A percentile compares a stretch with the other conserved stretches of the same genome.
Evolutionary conservation across 2,113 vertebrate species (phyloP).

Genomic region (Brachyhypopomus occidentalis): DNA sequence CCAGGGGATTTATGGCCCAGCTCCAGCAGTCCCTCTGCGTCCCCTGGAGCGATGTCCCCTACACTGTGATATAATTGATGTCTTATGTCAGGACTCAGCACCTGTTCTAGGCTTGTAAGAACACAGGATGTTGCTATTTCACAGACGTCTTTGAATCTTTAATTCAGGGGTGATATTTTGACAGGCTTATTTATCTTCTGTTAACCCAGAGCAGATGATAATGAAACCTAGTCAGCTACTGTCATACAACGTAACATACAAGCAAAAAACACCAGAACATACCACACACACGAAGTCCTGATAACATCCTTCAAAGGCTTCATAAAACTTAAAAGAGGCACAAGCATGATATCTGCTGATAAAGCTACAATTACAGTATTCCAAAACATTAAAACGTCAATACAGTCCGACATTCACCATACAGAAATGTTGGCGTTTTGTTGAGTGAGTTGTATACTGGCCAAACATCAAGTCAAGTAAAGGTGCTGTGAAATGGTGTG

Average conservation of each 20-base stretch:
- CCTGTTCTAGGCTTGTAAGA: constrained; percentile 7
- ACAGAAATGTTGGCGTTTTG: too few relatives aligned
- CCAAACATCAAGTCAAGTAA: too few relatives aligned
- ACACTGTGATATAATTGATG: constrained; percentile 35
- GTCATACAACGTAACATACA: neutral
- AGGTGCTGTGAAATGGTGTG: too few relatives aligned
- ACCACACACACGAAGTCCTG: neutral
- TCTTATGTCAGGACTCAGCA: constrained; percentile 29
- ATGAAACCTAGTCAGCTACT: neutral
- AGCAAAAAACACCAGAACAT: constrained; percentile 10
- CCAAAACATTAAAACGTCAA: too few relatives aligned
- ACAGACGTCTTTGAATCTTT: constrained; percentile 22
- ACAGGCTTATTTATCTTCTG: constrained; percentile 11
- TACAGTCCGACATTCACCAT: too few relatives aligned
- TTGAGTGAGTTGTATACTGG: too few relatives aligned
- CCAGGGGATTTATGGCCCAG: neutral
- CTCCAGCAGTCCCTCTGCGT: neutral
- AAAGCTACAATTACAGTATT: too few relatives aligned
- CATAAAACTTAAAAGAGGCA: too few relatives aligned
- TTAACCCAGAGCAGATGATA: neutral
- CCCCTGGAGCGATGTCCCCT: neutral
- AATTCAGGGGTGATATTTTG: constrained; percentile 10
- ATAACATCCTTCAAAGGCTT: too few relatives aligned
- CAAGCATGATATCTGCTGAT: too few relatives aligned
- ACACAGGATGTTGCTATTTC: constrained; percentile 14